Evolutionary conservation across 2,113 vertebrate genomes (phyloP).

Genomic region (Lutjanus erythropterus): DNA sequence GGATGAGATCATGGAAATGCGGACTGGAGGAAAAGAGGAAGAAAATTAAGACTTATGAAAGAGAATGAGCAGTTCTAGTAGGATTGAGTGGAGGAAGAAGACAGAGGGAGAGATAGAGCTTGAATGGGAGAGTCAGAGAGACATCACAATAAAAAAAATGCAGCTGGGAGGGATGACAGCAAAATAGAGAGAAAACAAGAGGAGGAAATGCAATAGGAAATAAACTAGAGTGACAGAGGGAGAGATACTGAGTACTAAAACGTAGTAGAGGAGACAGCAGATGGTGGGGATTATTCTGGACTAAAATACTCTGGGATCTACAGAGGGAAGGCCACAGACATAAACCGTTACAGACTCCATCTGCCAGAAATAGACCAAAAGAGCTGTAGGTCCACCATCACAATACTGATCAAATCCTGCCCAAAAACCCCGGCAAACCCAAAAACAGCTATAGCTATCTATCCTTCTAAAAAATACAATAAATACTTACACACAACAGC

Average conservation of each 20-base stretch:
- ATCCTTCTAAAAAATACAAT: constrained; percentile 19
- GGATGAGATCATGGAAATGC: constrained; percentile 34
- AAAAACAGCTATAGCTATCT: neutral
- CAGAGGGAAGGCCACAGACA: constrained; percentile 78
- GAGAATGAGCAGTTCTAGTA: constrained; percentile 28
- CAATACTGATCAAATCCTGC: constrained; percentile 45
- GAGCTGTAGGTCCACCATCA: constrained; percentile 44
- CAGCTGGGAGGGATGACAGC: constrained; percentile 22
- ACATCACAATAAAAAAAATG: neutral
- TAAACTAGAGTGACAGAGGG: constrained; percentile 36
- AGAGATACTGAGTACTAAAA: constrained; percentile 66
- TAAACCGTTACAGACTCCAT: constrained; percentile 80
- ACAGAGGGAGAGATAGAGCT: neutral
- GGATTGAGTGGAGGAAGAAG: constrained; percentile 41
- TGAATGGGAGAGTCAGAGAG: constrained; percentile 8
- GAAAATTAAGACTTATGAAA: constrained; percentile 26
- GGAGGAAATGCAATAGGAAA: constrained; percentile 48
- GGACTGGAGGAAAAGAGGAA: constrained; percentile 8
- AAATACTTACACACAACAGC: neutral
- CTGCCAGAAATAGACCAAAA: constrained; percentile 81
- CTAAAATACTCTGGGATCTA: constrained; percentile 85
- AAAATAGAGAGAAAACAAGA: constrained; percentile 26
- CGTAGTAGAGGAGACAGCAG: constrained; percentile 82
- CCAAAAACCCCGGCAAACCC: constrained; percentile 32
- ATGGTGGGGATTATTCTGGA: constrained; percentile 86